Percentiles rank a stretch among this genome's conserved stretches.
phyloP scores from a whole-genome alignment of 2,113 vertebrate genomes.

The Astatotilapia flaviijosephi region DNA sequence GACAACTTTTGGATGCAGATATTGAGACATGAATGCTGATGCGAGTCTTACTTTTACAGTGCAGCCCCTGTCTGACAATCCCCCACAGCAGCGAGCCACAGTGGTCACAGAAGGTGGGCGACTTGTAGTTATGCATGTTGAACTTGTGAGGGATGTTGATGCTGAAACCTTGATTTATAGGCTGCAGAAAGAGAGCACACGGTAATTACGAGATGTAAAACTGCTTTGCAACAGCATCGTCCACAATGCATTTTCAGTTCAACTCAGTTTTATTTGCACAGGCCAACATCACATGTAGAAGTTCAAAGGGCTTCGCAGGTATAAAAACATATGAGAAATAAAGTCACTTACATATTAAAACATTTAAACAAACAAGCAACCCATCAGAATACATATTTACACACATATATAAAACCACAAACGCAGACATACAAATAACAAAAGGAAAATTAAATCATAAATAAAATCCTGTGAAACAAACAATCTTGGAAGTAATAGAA shows the following conservation, averaged over 20 bases:
- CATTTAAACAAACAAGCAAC: not conserved
- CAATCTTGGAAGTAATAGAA: not conserved
- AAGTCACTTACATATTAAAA: not conserved
- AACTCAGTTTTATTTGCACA: not conserved
- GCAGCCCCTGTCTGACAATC: slow-evolving; percentile 88
- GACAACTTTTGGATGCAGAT: not conserved
- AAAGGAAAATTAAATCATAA: not conserved
- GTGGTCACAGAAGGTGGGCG: slow-evolving; percentile 95
- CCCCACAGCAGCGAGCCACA: slow-evolving; percentile 97
- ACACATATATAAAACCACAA: not conserved
- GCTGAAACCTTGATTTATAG: slow-evolving; percentile 86
- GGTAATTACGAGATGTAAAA: not conserved
- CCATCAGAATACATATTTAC: not conserved
- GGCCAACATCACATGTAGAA: not conserved
- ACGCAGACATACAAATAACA: not conserved
- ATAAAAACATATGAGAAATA: not conserved
- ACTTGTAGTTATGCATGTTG: slow-evolving; percentile 90
- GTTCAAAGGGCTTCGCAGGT: not conserved
- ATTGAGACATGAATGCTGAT: not conserved
- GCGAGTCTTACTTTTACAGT: slow-evolving; percentile 88
- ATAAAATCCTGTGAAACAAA: not conserved
- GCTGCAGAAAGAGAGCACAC: slow-evolving; percentile 55
- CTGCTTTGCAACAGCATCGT: not conserved
- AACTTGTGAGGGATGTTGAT: slow-evolving; percentile 98
- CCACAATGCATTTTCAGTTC: not conserved